Conservation (phyloP, 1,140 invertebrate genomes). For the Scylla paramamosain region DNA sequence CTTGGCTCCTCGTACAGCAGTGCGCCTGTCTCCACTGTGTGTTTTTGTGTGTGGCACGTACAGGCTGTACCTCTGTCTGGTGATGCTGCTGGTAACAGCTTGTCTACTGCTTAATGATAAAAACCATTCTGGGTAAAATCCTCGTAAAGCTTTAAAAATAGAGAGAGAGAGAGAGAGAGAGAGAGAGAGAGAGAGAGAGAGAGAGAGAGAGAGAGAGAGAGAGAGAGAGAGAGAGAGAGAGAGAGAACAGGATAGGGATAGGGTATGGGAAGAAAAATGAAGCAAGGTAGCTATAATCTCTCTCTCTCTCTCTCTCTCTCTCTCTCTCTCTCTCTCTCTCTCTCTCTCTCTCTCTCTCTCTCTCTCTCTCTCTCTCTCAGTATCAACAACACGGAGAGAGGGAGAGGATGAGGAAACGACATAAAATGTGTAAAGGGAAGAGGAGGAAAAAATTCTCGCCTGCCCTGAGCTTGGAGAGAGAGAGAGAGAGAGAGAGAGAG, state of each 20-base stretch:
- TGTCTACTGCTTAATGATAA: no score
- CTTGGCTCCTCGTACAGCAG: no score
- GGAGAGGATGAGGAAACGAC: not conserved
- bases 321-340: no score
- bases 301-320: no score
- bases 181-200: slow-evolving; percentile 18
- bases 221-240: no score
- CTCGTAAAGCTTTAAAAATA: no score
- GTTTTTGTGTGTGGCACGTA: no score
- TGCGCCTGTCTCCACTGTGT: no score
- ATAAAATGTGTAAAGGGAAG: not conserved
- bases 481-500: not conserved
- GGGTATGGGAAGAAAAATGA: not conserved
- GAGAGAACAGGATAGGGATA: not conserved
- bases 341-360: not conserved
- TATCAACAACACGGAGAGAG: not conserved
- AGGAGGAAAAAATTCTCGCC: not conserved
- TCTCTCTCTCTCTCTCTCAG: slow-evolving; percentile 11
- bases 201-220: not conserved
- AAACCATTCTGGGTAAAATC: no score
- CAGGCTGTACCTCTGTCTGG: no score
- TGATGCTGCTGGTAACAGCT: no score
- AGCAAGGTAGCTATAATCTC: not conserved
- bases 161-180: no score
- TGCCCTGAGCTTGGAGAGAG: not conserved